phyloP scores from a whole-genome alignment of 2,797 vertebrate species.

The Gambelia wislizenii region DNA sequence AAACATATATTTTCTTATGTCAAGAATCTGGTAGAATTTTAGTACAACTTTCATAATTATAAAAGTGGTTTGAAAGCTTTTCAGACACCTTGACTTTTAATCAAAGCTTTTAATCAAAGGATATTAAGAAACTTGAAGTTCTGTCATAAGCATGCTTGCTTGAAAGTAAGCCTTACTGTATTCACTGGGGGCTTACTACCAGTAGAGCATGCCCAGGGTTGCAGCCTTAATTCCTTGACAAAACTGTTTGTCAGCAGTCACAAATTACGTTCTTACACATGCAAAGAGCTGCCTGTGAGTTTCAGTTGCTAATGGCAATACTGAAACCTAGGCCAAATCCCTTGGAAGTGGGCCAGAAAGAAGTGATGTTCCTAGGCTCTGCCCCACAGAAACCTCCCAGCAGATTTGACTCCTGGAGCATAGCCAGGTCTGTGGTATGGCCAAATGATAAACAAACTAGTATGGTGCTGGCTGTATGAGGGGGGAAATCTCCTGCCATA shows the following conservation, averaged over 20 bases:
- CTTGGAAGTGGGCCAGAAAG: background rate
- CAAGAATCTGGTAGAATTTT: constrained; percentile 38
- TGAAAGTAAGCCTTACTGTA: background rate
- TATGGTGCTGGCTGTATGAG: background rate
- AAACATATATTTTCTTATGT: constrained; percentile 32
- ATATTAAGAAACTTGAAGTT: constrained; percentile 20
- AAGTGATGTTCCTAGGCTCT: background rate
- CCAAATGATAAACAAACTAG: background rate
- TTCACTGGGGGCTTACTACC: background rate
- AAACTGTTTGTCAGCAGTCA: constrained; percentile 71
- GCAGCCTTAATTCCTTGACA: constrained; percentile 75
- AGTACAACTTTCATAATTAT: constrained; percentile 64
- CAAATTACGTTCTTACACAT: constrained; percentile 46
- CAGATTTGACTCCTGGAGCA: background rate
- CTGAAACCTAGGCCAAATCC: background rate
- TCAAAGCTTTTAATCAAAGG: constrained; percentile 57
- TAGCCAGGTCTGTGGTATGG: background rate
- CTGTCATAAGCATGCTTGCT: background rate
- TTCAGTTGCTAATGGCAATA: background rate
- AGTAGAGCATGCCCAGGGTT: background rate
- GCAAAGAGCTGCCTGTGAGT: background rate
- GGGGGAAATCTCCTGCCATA: background rate
- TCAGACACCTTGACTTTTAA: constrained; percentile 69
- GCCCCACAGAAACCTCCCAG: background rate
- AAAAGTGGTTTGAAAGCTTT: constrained; percentile 70